These are phyloP conservation scores for Mythimna impura DNA, from an alignment of 2,888 invertebrate species.

Conservation along the genomic window DNA sequence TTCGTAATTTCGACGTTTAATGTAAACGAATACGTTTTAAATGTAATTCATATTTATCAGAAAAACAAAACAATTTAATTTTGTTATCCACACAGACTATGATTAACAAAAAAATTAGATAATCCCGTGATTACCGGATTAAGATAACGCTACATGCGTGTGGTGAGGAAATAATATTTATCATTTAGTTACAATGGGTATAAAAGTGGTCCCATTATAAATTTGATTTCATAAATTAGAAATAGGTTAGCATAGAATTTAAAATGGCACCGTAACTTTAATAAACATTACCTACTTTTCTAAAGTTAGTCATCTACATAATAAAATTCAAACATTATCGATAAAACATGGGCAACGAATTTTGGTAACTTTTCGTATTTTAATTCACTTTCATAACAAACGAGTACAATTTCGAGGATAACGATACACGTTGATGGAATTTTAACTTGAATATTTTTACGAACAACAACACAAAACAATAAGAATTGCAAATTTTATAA, in stretches of 20 bases:
- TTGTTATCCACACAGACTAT: slow-evolving; percentile 2
- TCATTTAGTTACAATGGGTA: slow-evolving; percentile 44
- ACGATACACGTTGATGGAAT: slow-evolving; percentile 22
- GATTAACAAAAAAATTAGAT: slow-evolving; percentile 6
- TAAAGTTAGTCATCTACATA: slow-evolving; percentile 26
- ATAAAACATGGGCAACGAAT: slow-evolving; percentile 42
- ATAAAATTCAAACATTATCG: slow-evolving; percentile 37
- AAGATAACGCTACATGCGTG: slow-evolving; percentile 9
- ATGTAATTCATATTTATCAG: not conserved
- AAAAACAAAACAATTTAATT: not conserved
- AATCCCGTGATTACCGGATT: slow-evolving; percentile 18
- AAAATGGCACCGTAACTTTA: slow-evolving; percentile 58
- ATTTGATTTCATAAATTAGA: slow-evolving; percentile 27
- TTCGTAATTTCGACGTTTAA: not conserved
- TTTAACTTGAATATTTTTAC: slow-evolving; percentile 43
- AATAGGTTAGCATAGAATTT: slow-evolving; percentile 33
- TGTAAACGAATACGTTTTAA: not conserved
- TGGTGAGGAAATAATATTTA: slow-evolving; percentile 17
- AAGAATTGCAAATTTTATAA: slow-evolving; percentile 57
- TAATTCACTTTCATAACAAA: slow-evolving; percentile 35
- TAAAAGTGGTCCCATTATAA: slow-evolving; percentile 53
- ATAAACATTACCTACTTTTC: slow-evolving; percentile 38
- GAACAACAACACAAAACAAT: slow-evolving; percentile 37
- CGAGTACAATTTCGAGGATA: slow-evolving; percentile 33
- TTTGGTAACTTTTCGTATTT: slow-evolving; percentile 46